Base-by-base conservation (phyloP, 2,113 vertebrate genomes). In the Vireo altiloquus region DNA sequence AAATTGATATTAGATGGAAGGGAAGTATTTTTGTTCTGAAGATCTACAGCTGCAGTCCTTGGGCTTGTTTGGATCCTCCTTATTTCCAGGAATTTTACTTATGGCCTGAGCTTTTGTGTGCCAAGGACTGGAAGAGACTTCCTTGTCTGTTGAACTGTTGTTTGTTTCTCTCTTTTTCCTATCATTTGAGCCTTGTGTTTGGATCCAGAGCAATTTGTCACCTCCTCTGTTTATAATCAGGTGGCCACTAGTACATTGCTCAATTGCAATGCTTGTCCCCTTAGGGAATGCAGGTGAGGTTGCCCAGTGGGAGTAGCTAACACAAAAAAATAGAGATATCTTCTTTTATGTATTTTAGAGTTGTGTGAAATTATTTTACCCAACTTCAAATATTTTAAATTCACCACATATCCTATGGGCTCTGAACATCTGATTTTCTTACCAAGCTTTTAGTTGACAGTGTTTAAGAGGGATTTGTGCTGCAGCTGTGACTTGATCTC, bases 241-340 rank as follows among this genome's bases (percentile, higher is more conserved):
- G 25, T 81, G 81, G 35, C 35, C 46, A 17, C 7, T 40, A 37
- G 12, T 53, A 89, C 22, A 15, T 44, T 72, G 54, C 31, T 87
- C 16, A 39, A 0, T 30, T 80, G 49, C 76, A 83, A 0, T 27
- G 28, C 11, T 70, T 17, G 0, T 49, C 23, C 11, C 23, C 37
- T 53, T 47, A 18, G 39, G 39, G 28, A 60, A 7, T 52, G 23
- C n/a, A 78, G 53, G 13, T n/a, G 63, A 82, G 27, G 49, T 23
- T 80, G 27, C n/a, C 39, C 59, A 65, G 35, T 76, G 49, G 53
- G 22, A 89, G 28, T 0, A 3, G 20, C 40, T 80, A 53, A 40
- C 35, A 72, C 23, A 80, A 22, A 17, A 91, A 92, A 54, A 42
- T 27, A 54, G 4, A 33, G 44, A 65, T 18, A 35, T 59, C 9